Evolutionary conservation across 2,113 vertebrate species (phyloP).

Genomic region (Phycodurus eques): DNA sequence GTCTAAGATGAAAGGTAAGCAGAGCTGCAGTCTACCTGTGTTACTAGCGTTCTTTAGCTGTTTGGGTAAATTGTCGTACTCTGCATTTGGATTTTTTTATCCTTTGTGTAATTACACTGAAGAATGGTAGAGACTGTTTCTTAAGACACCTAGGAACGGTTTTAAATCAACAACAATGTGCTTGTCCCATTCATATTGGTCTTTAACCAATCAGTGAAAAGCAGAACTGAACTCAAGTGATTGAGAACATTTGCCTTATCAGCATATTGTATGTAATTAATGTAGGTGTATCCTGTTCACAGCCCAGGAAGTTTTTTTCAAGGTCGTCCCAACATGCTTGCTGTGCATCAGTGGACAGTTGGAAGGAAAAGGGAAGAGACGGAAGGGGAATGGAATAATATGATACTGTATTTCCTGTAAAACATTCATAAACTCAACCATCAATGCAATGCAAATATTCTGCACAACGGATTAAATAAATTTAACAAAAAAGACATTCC

Average conservation of each 20-base stretch:
- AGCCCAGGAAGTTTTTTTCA: constrained; percentile 8
- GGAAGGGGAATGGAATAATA: constrained; percentile 48
- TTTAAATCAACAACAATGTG: too few species aligned
- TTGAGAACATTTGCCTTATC: neutral
- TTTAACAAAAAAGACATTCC: constrained; percentile 10
- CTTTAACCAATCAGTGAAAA: neutral
- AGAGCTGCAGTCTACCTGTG: too few species aligned
- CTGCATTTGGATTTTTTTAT: too few species aligned
- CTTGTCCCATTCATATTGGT: too few species aligned
- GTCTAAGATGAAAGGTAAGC: too few species aligned
- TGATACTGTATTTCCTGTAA: neutral
- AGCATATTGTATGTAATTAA: neutral
- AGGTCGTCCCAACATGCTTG: neutral
- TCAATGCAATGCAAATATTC: neutral
- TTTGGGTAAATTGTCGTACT: too few species aligned
- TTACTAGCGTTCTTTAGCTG: too few species aligned
- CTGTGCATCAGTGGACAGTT: constrained; percentile 33
- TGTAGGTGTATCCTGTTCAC: constrained; percentile 25
- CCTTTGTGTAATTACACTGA: too few species aligned
- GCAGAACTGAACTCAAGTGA: neutral
- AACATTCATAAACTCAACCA: constrained; percentile 28
- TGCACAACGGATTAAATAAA: neutral
- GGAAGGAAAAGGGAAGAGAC: constrained; percentile 51
- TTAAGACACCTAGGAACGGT: too few species aligned
- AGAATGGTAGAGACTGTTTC: too few species aligned